Conservation (phyloP, 2,888 invertebrate species). For the Sisyra terminalis region DNA sequence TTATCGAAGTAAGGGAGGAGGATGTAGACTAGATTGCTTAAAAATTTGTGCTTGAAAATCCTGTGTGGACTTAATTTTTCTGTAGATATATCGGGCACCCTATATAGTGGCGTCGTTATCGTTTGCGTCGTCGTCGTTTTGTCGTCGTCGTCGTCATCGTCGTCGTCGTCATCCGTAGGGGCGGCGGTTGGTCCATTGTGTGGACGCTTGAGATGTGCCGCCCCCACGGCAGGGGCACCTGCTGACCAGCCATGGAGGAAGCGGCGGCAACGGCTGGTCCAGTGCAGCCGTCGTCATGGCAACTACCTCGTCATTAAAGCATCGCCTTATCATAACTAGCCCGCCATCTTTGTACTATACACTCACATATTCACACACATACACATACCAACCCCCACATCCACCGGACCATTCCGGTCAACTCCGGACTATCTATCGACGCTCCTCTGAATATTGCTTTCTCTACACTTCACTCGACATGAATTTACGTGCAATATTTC, state of each 20-base stretch:
- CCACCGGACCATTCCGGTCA: not conserved
- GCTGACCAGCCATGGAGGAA: slow-evolving; percentile 13
- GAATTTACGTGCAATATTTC: too few species aligned
- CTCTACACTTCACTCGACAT: too few species aligned
- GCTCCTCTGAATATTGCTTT: not conserved
- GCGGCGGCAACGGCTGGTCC: slow-evolving; percentile 27
- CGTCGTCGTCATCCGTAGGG: not conserved
- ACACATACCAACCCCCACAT: not conserved
- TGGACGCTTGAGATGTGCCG: not conserved
- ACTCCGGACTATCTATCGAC: not conserved
- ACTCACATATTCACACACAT: slow-evolving; percentile 11
- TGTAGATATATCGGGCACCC: too few species aligned
- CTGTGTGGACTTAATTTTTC: too few species aligned
- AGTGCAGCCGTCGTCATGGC: slow-evolving; percentile 31
- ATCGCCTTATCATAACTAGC: slow-evolving; percentile 38
- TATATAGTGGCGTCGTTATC: too few species aligned
- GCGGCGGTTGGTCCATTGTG: not conserved
- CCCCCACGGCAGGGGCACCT: slow-evolving; percentile 11
- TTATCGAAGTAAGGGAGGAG: too few species aligned
- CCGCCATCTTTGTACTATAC: slow-evolving; percentile 21
- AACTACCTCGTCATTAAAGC: slow-evolving; percentile 36
- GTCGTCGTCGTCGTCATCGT: not conserved
- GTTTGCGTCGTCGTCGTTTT: not conserved
- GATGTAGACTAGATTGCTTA: too few species aligned
- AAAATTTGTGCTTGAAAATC: too few species aligned